Conservation (phyloP, 2,113 vertebrate genomes). For the Thamnophis sirtalis region DNA sequence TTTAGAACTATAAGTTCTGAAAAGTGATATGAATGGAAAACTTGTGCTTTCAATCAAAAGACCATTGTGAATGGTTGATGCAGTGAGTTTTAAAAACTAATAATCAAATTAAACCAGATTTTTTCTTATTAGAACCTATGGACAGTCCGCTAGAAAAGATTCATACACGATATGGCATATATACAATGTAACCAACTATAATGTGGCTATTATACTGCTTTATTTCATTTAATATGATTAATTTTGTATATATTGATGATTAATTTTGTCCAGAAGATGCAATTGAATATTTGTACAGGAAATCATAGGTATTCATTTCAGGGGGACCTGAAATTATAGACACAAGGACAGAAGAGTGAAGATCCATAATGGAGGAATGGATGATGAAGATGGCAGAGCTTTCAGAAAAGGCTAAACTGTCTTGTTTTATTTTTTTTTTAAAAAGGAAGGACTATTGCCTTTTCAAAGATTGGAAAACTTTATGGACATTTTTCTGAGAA, state of each 20-base stretch:
- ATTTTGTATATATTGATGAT: neutral
- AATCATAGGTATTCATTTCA: conserved; percentile 21
- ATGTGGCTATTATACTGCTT: neutral
- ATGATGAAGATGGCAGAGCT: neutral
- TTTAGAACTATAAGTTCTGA: neutral
- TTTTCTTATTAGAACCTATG: neutral
- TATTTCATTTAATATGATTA: conserved; percentile 53
- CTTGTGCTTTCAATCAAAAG: neutral
- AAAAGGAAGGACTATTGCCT: neutral
- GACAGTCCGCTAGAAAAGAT: neutral
- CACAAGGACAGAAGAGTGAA: neutral
- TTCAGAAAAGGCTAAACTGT: neutral
- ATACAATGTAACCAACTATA: too few species aligned
- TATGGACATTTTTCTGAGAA: neutral
- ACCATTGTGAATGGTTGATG: neutral
- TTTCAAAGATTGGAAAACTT: neutral
- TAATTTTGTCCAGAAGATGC: neutral
- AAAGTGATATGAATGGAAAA: neutral
- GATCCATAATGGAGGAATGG: neutral
- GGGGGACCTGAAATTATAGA: fast-evolving
- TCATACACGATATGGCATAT: neutral
- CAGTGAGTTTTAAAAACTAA: neutral
- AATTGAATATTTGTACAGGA: conserved; percentile 9
- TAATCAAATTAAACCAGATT: neutral
- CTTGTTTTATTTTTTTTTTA: neutral